Conservation (phyloP, 2,797 vertebrate genomes). For the Artibeus jamaicensis region DNA sequence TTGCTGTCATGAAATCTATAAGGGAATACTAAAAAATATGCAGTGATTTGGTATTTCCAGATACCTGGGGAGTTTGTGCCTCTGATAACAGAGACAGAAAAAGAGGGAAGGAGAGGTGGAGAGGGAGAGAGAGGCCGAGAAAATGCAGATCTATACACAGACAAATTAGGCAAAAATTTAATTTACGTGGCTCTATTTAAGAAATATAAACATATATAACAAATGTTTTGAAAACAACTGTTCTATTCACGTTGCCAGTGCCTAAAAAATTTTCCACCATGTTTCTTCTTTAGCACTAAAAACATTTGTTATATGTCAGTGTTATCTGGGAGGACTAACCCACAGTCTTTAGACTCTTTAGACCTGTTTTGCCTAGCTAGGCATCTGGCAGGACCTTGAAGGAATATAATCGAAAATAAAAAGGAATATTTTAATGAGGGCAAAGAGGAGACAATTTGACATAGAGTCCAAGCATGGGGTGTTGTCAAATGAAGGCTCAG, state of each 20-base stretch:
- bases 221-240: not conserved
- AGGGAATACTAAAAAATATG: not conserved
- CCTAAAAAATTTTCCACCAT: not conserved
- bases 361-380: not conserved
- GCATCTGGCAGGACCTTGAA: not conserved
- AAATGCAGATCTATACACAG: not conserved
- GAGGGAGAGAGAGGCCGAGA: not conserved
- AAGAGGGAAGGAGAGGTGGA: too few relatives aligned
- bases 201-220: not conserved
- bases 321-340: not conserved
- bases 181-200: not conserved
- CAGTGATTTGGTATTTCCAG: not conserved
- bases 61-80: not conserved
- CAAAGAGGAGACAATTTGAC: not conserved
- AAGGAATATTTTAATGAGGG: not conserved
- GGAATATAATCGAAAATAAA: not conserved
- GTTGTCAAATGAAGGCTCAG: not conserved
- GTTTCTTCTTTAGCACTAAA: not conserved
- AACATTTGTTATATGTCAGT: slow-evolving; percentile 14
- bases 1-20: not conserved
- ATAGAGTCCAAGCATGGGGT: not conserved
- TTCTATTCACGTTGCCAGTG: not conserved
- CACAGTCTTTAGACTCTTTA: not conserved
- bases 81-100: not conserved
- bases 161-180: not conserved